A percentile compares a stretch with the other conserved stretches of the same genome.
Conservation (phyloP, 2,113 vertebrate species). For the Chlorodrepanis virens region DNA sequence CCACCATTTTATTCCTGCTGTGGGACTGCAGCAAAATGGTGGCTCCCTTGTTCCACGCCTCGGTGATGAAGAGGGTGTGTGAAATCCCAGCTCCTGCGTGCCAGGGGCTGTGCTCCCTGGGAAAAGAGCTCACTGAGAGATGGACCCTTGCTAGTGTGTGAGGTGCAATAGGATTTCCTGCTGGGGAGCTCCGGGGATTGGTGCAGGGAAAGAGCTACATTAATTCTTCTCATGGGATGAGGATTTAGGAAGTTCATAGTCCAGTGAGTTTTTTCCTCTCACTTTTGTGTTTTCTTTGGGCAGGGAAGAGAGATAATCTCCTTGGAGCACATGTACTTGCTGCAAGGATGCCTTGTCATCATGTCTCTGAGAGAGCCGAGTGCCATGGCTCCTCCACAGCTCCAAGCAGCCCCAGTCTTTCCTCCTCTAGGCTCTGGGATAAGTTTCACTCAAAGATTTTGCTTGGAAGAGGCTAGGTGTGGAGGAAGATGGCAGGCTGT, state of each 20-base stretch:
- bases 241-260: slow-evolving; percentile 57
- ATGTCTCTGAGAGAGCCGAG: not conserved
- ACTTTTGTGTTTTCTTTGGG: not conserved
- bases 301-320: not conserved
- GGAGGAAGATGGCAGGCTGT: fast-evolving
- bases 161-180: not conserved
- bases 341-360: not conserved
- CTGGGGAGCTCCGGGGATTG: not conserved
- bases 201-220: not conserved
- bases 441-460: not conserved
- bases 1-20: slow-evolving; percentile 63
- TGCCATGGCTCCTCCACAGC: not conserved
- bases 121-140: not conserved
- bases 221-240: slow-evolving; percentile 28
- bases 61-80: not conserved
- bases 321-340: not conserved
- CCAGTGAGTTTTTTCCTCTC: not conserved
- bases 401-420: not conserved
- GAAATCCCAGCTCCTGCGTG: not conserved
- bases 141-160: not conserved
- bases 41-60: not conserved
- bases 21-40: slow-evolving; percentile 69
- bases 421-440: not conserved
- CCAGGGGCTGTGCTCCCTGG: not conserved
- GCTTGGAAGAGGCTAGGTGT: not conserved